Conservation (phyloP, 2,797 vertebrate species). For the Melanotaenia maccullochi region DNA sequence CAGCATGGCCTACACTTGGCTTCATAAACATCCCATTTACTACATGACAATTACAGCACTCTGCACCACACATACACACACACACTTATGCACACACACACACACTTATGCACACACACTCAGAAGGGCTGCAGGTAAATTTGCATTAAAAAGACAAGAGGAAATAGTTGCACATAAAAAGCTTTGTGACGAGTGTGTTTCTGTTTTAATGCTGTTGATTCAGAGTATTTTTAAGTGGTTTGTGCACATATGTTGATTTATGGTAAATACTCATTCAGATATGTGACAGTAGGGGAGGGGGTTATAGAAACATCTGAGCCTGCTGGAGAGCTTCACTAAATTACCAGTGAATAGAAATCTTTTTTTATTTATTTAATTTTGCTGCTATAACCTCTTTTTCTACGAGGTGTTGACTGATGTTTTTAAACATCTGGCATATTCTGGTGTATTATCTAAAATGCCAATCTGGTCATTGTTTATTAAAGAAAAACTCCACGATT, state of each 20-base stretch:
- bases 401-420: background rate
- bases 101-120: background rate
- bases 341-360: too few species aligned
- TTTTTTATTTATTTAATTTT: too few species aligned
- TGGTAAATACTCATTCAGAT: background rate
- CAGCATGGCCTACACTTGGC: slow-evolving; percentile 41
- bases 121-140: slow-evolving; percentile 24
- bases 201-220: slow-evolving; percentile 5
- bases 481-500: background rate
- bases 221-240: background rate
- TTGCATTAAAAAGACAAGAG: slow-evolving; percentile 15
- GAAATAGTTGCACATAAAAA: slow-evolving; percentile 13
- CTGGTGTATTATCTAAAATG: too few species aligned
- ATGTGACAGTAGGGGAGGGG: background rate
- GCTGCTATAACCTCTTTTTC: background rate
- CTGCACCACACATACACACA: slow-evolving; percentile 1
- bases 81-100: background rate
- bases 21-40: slow-evolving; percentile 51
- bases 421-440: too few species aligned
- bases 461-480: background rate
- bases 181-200: slow-evolving; percentile 12
- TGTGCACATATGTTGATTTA: background rate
- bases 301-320: background rate
- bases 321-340: too few species aligned
- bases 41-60: slow-evolving; percentile 37